phyloP scores from a whole-genome alignment of 2,888 invertebrate genomes.

The Metopia argyrocephala region DNA sequence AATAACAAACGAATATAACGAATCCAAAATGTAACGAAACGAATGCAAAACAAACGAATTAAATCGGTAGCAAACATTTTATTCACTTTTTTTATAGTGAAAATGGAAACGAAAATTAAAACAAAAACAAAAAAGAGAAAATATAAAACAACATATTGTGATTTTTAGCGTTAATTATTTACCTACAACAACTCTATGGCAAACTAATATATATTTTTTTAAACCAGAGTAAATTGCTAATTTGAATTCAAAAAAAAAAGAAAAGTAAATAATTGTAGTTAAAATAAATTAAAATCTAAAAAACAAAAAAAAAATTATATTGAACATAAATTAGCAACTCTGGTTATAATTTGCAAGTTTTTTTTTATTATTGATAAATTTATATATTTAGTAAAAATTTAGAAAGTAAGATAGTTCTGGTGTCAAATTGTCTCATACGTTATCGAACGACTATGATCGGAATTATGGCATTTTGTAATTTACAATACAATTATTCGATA shows the following conservation, averaged over 20 bases:
- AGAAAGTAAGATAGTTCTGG: background rate
- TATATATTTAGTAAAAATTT: constrained; percentile 57
- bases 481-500: too few relatives aligned
- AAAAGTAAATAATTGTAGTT: background rate
- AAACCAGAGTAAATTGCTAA: constrained; percentile 54
- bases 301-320: background rate
- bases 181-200: constrained; percentile 66
- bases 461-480: too few relatives aligned
- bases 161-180: constrained; percentile 78
- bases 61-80: constrained; percentile 39
- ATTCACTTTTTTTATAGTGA: constrained; percentile 50
- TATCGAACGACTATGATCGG: too few relatives aligned
- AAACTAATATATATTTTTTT: constrained; percentile 33
- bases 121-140: constrained; percentile 68
- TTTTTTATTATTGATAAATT: constrained; percentile 52
- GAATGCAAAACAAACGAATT: constrained; percentile 64
- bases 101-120: constrained; percentile 10
- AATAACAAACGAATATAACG: constrained; percentile 23
- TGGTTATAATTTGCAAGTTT: constrained; percentile 53
- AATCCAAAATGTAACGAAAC: constrained; percentile 27
- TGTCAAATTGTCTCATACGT: too few relatives aligned
- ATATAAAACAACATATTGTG: constrained; percentile 75
- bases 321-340: constrained; percentile 32
- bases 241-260: background rate
- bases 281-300: constrained; percentile 14